Percentiles rank a stretch among this genome's conserved stretches.
These are phyloP conservation scores for Myocastor coypus DNA, from an alignment of 2,113 vertebrate genomes.

Conservation along the genomic window DNA sequence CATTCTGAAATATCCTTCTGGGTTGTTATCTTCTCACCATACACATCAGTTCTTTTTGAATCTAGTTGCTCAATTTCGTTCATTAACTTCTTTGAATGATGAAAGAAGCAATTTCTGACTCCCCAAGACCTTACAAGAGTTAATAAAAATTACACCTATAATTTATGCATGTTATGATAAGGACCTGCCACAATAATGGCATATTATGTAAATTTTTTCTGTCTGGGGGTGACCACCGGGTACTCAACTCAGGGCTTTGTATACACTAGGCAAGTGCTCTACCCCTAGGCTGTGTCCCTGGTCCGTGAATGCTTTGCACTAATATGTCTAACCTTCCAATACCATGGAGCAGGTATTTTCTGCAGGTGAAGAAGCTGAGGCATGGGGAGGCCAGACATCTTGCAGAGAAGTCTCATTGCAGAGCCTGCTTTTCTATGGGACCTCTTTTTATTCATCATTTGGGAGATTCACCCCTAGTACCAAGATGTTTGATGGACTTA, in stretches of 20 bases:
- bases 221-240: neutral
- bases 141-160: neutral
- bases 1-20: neutral
- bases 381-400: neutral
- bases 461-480: neutral
- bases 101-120: constrained; percentile 30
- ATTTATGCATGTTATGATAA: neutral
- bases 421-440: neutral
- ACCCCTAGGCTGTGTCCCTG: neutral
- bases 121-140: neutral
- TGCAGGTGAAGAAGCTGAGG: neutral
- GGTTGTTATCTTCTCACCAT: constrained; percentile 39
- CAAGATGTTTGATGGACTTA: neutral
- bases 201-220: neutral
- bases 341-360: neutral
- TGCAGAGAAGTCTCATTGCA: neutral
- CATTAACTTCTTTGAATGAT: constrained; percentile 40
- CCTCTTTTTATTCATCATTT: neutral
- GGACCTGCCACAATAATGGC: neutral
- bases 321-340: neutral
- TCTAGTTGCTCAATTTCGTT: neutral
- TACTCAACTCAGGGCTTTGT: neutral
- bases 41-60: constrained; percentile 10
- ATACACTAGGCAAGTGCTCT: neutral
- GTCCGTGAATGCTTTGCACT: neutral